Conservation (phyloP, 2,113 vertebrate genomes). For the Astur gentilis region DNA sequence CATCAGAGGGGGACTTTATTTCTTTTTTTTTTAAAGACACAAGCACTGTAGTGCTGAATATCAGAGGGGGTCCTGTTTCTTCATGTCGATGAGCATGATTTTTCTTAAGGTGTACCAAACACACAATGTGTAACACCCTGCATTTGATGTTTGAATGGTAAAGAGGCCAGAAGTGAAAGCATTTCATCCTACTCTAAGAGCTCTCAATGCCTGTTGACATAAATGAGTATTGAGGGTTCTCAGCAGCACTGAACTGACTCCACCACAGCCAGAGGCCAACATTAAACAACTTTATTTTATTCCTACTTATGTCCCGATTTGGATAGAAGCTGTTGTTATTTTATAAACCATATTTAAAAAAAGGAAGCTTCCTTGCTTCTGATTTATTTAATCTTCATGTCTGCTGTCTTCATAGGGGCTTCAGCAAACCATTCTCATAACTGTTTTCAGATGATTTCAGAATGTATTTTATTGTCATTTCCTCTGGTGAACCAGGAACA, state of each 20-base stretch:
- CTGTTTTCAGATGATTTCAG: not conserved
- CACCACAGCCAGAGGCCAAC: not conserved
- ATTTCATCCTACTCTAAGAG: not conserved
- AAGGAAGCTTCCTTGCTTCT: not conserved
- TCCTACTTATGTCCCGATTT: not conserved
- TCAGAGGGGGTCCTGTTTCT: not conserved
- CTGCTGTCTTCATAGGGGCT: not conserved
- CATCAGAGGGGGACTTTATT: not conserved
- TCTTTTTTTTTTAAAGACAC: not conserved
- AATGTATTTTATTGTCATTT: not conserved
- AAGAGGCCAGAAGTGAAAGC: not conserved
- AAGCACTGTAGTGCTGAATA: rapidly evolving
- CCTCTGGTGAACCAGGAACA: not conserved
- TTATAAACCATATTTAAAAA: not conserved
- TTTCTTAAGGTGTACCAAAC: not conserved
- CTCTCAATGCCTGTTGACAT: not conserved
- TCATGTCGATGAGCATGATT: rapidly evolving
- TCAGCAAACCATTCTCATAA: not conserved
- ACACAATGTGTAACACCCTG: not conserved
- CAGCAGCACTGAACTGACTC: not conserved
- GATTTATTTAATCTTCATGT: not conserved
- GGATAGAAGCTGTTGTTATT: not conserved
- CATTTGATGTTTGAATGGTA: not conserved
- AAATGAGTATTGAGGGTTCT: not conserved
- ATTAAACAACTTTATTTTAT: not conserved